phyloP scores from a whole-genome alignment of 2,888 invertebrate species.

The Gibbula magus region DNA sequence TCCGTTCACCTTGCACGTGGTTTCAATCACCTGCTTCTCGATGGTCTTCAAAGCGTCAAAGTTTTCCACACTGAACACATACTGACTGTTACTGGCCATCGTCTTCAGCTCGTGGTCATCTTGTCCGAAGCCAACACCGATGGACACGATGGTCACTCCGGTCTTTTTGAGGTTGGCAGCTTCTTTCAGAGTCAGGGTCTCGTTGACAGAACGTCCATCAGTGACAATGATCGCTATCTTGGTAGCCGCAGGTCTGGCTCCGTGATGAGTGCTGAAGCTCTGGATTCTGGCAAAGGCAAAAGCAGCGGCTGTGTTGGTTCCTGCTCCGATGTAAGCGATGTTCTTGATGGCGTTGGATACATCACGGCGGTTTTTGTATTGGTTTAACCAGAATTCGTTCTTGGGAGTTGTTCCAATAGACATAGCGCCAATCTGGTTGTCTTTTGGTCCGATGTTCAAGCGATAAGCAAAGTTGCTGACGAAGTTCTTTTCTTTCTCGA shows the following conservation, averaged over 20 bases:
- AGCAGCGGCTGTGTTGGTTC: constrained; percentile 52
- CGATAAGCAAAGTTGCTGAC: constrained; percentile 4
- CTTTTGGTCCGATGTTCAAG: not conserved
- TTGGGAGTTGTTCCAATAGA: constrained; percentile 42
- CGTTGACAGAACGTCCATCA: constrained; percentile 47
- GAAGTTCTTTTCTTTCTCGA: not conserved
- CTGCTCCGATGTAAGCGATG: constrained; percentile 44
- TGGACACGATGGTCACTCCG: constrained; percentile 18
- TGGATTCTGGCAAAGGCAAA: constrained; percentile 42
- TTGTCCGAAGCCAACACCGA: constrained; percentile 29
- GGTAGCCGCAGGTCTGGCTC: constrained; percentile 41
- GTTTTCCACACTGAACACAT: constrained; percentile 49
- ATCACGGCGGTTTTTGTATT: constrained; percentile 37
- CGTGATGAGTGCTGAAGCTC: constrained; percentile 39
- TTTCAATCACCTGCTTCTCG: not conserved
- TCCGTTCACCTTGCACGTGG: not conserved
- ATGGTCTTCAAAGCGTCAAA: constrained; percentile 34
- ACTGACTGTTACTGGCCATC: constrained; percentile 47
- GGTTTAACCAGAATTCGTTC: constrained; percentile 49
- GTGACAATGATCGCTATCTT: constrained; percentile 60
- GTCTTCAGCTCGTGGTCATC: constrained; percentile 42
- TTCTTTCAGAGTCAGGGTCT: constrained; percentile 38
- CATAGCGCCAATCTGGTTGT: constrained; percentile 42
- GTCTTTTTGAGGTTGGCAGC: constrained; percentile 35
- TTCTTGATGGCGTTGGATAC: constrained; percentile 48